Base-by-base conservation (phyloP, 2,113 vertebrate genomes). In the Hippocampus guttulatus region DNA sequence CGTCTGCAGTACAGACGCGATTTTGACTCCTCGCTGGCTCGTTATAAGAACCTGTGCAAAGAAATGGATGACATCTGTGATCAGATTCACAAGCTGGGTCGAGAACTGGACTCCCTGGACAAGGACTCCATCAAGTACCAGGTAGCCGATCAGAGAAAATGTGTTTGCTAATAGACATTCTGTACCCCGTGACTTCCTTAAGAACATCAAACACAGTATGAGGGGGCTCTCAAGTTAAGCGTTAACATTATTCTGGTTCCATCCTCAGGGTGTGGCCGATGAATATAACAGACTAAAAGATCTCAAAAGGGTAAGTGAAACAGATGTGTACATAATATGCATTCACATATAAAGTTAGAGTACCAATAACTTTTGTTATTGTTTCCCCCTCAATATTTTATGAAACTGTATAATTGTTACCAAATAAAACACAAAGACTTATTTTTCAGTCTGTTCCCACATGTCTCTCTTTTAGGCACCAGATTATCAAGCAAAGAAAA, bases 231-330 rank as follows among this genome's bases (percentile, higher is more conserved):
- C 33, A 38, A 38, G 33, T 38, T 38, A 0, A 38, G 33, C 5
- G 33, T 38, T 51, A n/a, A 55, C 33, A 54, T 55, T 38, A 1
- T 10, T 71, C 2, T 25, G 43, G 60, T 70, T 61, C 49, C 8
- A 7, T 71, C 67, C 75, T 23, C 76, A 95, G 94, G 93, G 88
- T 0, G 89, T 94, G 0, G 92, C 93, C 0, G 94, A 94, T 70
- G 93, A 95, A 55, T 95, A 94, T 81, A 94, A 95, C 78, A 78
- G 89, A 54, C 90, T 95, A 57, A 95, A 95, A 82, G 92, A 92
- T 38, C 80, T 93, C 0, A 95, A 95, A 78, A 85, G 71, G 83
- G 95, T 95, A 78, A 92, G 92, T 81, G 21, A 75, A 54, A 43
- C 16, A 38, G 6, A 43, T 43, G 38, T 41, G 40, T 40, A 52